Conservation (phyloP, 1,140 invertebrate genomes). For the Lamellibrachia luymesi region DNA sequence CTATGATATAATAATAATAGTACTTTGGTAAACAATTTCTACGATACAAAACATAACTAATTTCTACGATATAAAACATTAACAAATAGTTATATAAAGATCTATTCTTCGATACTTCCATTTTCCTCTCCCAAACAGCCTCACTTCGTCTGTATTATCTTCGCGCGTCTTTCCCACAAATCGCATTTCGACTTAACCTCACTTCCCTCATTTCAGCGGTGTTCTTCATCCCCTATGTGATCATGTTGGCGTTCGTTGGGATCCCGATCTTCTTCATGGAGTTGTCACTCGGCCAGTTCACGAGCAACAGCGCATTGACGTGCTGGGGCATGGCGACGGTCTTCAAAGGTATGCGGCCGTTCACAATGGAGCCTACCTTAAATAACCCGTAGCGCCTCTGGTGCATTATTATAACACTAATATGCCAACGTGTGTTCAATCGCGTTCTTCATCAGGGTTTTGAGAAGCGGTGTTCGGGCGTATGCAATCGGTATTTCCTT, state of each 20-base stretch:
- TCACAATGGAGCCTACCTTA: no score
- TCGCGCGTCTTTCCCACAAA: neutral
- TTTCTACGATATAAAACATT: neutral
- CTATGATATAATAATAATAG: no score
- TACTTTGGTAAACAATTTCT: no score
- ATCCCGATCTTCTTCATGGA: constrained; percentile 75
- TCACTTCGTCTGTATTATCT: neutral
- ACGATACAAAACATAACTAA: neutral
- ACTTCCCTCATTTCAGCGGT: constrained; percentile 44
- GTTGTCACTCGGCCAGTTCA: constrained; percentile 75
- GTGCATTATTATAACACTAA: no score
- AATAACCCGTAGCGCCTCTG: no score
- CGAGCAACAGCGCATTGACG: constrained; percentile 73
- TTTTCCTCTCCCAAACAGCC: no score
- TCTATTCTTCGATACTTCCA: neutral
- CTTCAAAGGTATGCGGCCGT: constrained; percentile 66
- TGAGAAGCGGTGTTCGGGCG: no score
- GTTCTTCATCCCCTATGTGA: constrained; percentile 70
- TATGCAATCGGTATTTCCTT: no score
- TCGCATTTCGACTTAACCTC: neutral
- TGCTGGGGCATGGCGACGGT: constrained; percentile 78
- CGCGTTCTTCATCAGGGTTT: no score
- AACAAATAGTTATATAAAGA: neutral
- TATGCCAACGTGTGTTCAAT: no score
- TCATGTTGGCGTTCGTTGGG: constrained; percentile 66